Conservation (phyloP, 2,113 vertebrate genomes). For the Aramus guarauna region DNA sequence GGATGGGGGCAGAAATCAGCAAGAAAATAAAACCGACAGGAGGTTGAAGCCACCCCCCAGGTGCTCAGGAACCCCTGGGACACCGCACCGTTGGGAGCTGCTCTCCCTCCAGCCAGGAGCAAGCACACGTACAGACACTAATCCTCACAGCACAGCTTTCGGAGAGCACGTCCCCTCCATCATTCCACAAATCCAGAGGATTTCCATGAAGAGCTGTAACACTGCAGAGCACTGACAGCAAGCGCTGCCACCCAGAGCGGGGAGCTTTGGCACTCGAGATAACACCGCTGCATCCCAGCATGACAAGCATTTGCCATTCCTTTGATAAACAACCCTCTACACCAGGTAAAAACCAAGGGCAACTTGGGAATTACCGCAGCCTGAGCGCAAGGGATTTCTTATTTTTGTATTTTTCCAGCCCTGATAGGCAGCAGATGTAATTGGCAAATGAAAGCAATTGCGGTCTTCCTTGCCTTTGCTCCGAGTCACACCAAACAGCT, state of each 20-base stretch:
- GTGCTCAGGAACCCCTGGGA: not conserved
- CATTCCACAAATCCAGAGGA: not conserved
- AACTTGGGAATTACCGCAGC: not conserved
- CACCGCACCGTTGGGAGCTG: accelerated
- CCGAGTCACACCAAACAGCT: not conserved
- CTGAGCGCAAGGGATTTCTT: not conserved
- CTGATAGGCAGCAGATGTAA: not conserved
- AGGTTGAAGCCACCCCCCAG: not conserved
- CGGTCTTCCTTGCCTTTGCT: not conserved
- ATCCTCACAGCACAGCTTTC: not conserved
- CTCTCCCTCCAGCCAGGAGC: not conserved
- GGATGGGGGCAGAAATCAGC: not conserved
- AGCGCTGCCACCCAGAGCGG: not conserved
- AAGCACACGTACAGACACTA: accelerated
- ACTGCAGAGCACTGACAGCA: accelerated
- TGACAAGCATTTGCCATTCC: not conserved
- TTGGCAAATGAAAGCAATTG: not conserved
- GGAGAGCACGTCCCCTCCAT: not conserved
- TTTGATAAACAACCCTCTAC: not conserved
- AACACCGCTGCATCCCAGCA: not conserved
- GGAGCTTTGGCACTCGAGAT: not conserved
- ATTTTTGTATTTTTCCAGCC: not conserved
- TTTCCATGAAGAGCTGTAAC: not conserved
- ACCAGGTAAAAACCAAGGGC: not conserved
- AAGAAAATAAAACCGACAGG: not conserved